Percentiles rank a stretch among this genome's conserved stretches.
These are phyloP conservation scores for Ptychoptera contaminata DNA, from an alignment of 2,888 invertebrate genomes.

Conservation along the genomic window DNA sequence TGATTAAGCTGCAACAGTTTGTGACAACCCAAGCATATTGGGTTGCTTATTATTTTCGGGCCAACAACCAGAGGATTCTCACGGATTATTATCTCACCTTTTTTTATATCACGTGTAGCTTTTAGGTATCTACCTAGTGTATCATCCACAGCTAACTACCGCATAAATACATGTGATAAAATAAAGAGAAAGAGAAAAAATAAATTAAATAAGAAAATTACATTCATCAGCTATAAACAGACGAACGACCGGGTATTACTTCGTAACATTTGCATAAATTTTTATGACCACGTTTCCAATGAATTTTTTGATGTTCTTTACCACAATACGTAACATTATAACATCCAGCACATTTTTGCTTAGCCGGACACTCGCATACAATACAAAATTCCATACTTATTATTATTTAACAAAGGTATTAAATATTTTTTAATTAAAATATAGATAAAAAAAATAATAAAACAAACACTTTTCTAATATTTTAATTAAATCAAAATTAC, in stretches of 20 bases:
- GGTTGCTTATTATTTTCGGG: slow-evolving; percentile 43
- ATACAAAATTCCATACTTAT: slow-evolving; percentile 30
- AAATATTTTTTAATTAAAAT: too few species aligned
- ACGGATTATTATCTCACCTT: slow-evolving; percentile 48
- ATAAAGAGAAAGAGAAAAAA: neutral
- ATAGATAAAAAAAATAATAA: too few species aligned
- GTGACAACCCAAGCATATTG: slow-evolving; percentile 49
- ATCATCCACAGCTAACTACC: slow-evolving; percentile 37
- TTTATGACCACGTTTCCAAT: slow-evolving; percentile 55
- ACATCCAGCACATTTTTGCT: slow-evolving; percentile 52
- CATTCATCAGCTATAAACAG: neutral
- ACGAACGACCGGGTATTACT: slow-evolving; percentile 12
- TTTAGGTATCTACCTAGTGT: slow-evolving; percentile 44
- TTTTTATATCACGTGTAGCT: slow-evolving; percentile 49
- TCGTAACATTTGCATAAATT: slow-evolving; percentile 37
- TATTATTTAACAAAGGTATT: too few species aligned
- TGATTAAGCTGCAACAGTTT: slow-evolving; percentile 27
- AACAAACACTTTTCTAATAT: too few species aligned
- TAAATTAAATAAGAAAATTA: neutral
- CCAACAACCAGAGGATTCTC: slow-evolving; percentile 51
- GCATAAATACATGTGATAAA: neutral
- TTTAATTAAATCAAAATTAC: too few species aligned
- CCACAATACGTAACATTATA: slow-evolving; percentile 53
- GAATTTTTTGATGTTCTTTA: slow-evolving; percentile 51
- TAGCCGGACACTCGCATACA: slow-evolving; percentile 43